Evolutionary conservation across 2,888 invertebrate species (phyloP).

Genomic region (Dermolepida albohirtum): DNA sequence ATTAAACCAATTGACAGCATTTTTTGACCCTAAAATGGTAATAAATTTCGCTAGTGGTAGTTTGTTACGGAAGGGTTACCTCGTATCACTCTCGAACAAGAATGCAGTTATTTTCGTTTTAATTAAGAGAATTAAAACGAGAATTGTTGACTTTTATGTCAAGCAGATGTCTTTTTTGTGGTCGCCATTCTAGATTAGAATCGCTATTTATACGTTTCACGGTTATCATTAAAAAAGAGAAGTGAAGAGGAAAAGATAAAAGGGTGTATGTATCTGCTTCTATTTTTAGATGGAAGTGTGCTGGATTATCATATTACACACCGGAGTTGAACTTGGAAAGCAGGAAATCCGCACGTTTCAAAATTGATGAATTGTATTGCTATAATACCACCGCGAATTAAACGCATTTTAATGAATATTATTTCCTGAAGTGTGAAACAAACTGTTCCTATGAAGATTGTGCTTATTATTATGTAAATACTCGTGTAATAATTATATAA

Average conservation of each 20-base stretch:
- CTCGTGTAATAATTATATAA: slow-evolving; percentile 19
- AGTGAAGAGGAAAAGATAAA: slow-evolving; percentile 27
- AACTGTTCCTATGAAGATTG: slow-evolving; percentile 10
- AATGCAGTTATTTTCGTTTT: slow-evolving; percentile 52
- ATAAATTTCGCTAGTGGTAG: slow-evolving; percentile 55
- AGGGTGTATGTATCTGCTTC: slow-evolving; percentile 6
- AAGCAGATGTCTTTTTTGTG: slow-evolving; percentile 43
- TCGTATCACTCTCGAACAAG: slow-evolving; percentile 40
- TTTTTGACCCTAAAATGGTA: slow-evolving; percentile 57
- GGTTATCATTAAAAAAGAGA: slow-evolving; percentile 31
- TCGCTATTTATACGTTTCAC: slow-evolving; percentile 40
- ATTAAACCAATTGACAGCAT: slow-evolving; percentile 59
- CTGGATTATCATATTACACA: slow-evolving; percentile 15
- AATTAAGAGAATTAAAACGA: slow-evolving; percentile 56
- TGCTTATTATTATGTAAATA: slow-evolving; percentile 31
- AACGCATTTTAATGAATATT: slow-evolving; percentile 24
- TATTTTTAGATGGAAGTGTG: slow-evolving; percentile 24
- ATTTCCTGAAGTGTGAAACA: slow-evolving; percentile 31
- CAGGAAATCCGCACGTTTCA: slow-evolving; percentile 16
- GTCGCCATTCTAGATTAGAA: slow-evolving; percentile 32
- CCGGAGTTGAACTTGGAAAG: neutral
- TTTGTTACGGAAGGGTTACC: slow-evolving; percentile 46
- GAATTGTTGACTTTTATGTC: slow-evolving; percentile 51
- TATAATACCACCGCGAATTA: neutral
- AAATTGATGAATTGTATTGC: slow-evolving; percentile 18